Evolutionary conservation across 2,113 vertebrate genomes (phyloP).

Genomic region (Misgurnus mizolepis): DNA sequence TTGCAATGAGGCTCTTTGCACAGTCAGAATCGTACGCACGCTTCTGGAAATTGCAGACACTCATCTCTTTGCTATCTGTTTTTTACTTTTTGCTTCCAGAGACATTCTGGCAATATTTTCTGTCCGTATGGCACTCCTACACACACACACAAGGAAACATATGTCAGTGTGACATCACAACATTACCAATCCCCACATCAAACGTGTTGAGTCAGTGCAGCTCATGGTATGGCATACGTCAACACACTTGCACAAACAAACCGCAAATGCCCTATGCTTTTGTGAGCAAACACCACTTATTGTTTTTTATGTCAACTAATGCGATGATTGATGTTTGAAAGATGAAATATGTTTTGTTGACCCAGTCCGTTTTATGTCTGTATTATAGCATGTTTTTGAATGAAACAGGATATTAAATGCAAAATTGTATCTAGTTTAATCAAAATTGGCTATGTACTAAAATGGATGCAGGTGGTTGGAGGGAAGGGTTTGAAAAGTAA

Average conservation of each 20-base stretch:
- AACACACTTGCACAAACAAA: neutral
- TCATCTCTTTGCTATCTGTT: neutral
- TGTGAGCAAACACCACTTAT: neutral
- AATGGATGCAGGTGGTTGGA: too few relatives aligned
- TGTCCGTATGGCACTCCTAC: constrained; percentile 25
- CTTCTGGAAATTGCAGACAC: constrained; percentile 31
- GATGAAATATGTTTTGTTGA: too few relatives aligned
- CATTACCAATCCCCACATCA: constrained; percentile 14
- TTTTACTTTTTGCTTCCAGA: neutral
- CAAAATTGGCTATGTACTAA: too few relatives aligned
- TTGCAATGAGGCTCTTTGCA: constrained; percentile 33
- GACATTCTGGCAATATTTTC: constrained; percentile 11
- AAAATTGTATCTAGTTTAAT: too few relatives aligned
- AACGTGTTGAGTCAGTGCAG: constrained; percentile 14
- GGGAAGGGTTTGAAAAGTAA: too few relatives aligned
- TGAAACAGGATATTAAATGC: too few relatives aligned
- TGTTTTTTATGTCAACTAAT: neutral
- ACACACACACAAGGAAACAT: constrained; percentile 38
- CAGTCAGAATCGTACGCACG: neutral
- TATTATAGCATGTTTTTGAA: too few relatives aligned
- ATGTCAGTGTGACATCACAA: constrained; percentile 21
- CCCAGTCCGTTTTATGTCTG: too few relatives aligned
- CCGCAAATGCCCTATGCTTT: neutral
- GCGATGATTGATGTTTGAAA: neutral
- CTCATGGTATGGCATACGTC: constrained; percentile 25